phyloP scores from a whole-genome alignment of 2,797 vertebrate species.

The Syngnathus acus region DNA sequence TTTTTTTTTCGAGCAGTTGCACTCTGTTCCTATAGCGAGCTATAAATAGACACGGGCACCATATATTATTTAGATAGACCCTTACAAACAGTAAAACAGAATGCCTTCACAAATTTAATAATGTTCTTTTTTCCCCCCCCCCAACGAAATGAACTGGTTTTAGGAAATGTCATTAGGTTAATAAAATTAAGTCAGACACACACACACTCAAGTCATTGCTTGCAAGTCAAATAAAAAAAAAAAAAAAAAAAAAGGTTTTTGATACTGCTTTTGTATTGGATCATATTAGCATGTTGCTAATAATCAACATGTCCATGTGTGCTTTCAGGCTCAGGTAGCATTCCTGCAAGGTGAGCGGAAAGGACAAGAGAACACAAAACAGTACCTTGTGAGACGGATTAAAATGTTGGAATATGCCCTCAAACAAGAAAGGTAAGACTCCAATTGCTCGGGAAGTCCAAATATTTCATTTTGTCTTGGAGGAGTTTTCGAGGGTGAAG shows the following conservation, averaged over 20 bases:
- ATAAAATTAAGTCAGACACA: too few species aligned
- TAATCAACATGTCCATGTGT: slow-evolving; percentile 13
- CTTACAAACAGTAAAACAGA: too few species aligned
- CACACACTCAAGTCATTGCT: too few species aligned
- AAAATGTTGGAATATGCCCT: slow-evolving; percentile 79
- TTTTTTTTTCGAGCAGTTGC: background rate
- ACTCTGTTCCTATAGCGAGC: background rate
- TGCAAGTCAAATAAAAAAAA: too few species aligned
- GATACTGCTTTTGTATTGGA: background rate
- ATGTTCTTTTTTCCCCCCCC: too few species aligned
- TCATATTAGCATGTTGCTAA: background rate
- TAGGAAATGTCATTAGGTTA: too few species aligned
- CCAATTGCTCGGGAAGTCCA: background rate
- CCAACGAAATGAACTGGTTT: too few species aligned
- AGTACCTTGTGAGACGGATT: slow-evolving; percentile 77
- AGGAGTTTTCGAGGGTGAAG: background rate
- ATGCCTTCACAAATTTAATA: too few species aligned
- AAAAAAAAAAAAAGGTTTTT: background rate
- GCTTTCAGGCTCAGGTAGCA: slow-evolving; percentile 71
- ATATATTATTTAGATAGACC: background rate
- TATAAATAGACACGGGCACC: background rate
- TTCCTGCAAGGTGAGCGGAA: slow-evolving; percentile 79
- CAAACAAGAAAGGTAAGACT: slow-evolving; percentile 74
- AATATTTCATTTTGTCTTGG: background rate
- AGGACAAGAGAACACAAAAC: slow-evolving; percentile 83